Conservation (phyloP, 2,888 invertebrate genomes). For the Chalcis sispes region DNA sequence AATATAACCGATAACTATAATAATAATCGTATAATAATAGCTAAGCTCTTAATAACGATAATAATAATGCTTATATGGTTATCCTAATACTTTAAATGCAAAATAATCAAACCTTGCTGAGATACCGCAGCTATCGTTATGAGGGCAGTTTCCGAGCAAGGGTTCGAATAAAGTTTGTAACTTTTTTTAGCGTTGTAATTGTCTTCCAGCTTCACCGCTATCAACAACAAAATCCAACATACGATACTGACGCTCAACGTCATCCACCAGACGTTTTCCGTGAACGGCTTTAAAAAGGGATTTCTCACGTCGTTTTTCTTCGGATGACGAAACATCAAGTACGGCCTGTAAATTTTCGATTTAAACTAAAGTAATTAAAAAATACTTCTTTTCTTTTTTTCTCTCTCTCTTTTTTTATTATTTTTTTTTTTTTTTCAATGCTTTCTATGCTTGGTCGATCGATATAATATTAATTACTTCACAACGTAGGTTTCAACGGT, state of each 20-base stretch:
- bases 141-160: constrained; percentile 67
- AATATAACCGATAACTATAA: neutral
- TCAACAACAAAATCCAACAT: constrained; percentile 62
- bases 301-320: constrained; percentile 79
- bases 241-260: constrained; percentile 71
- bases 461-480: constrained; percentile 74
- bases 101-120: constrained; percentile 74
- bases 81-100: neutral
- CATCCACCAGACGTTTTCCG: constrained; percentile 79
- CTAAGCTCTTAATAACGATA: neutral
- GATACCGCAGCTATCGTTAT: constrained; percentile 76
- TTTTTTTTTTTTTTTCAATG: too few relatives aligned
- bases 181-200: constrained; percentile 52
- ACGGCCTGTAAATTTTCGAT: constrained; percentile 80
- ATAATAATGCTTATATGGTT: neutral
- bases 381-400: too few relatives aligned
- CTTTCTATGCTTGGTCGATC: neutral
- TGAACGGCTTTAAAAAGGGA: constrained; percentile 82
- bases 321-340: constrained; percentile 84
- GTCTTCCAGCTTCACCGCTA: constrained; percentile 61
- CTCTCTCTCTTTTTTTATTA: too few relatives aligned
- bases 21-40: neutral
- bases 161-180: constrained; percentile 57
- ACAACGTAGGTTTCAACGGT: constrained; percentile 81
- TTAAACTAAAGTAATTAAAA: too few relatives aligned